Evolutionary conservation across 2,888 invertebrate species (phyloP).

Genomic region (Torymus texanus): DNA sequence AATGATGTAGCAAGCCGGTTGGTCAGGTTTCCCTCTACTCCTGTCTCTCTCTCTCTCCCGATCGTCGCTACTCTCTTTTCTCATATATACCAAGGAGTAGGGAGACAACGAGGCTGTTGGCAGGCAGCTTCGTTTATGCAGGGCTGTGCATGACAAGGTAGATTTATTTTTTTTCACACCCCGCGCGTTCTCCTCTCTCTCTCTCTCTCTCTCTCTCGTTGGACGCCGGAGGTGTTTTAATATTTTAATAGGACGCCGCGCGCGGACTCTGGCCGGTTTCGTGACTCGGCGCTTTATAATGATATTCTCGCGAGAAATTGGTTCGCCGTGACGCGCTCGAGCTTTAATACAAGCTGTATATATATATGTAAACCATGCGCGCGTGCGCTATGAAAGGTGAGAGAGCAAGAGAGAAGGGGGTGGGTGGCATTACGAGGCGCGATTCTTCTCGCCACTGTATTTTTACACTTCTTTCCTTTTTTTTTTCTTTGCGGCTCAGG

Average conservation of each 20-base stretch:
- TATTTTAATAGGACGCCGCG: constrained; percentile 74
- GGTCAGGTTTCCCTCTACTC: background rate
- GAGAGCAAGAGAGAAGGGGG: too few species aligned
- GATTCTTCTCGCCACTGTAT: constrained; percentile 35
- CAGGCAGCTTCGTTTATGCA: constrained; percentile 60
- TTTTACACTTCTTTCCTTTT: constrained; percentile 41
- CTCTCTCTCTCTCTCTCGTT: constrained; percentile 42
- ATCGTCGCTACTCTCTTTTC: constrained; percentile 8
- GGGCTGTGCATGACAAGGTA: constrained; percentile 74
- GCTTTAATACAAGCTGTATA: background rate
- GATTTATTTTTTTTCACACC: constrained; percentile 74
- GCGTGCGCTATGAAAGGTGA: constrained; percentile 30
- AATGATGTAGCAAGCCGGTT: constrained; percentile 2
- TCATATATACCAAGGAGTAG: constrained; percentile 40
- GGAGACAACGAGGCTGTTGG: constrained; percentile 62
- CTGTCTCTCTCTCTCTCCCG: background rate
- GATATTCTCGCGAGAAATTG: constrained; percentile 73
- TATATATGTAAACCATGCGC: background rate
- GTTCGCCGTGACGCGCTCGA: constrained; percentile 64
- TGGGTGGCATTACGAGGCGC: constrained; percentile 55
- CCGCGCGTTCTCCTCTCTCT: constrained; percentile 59
- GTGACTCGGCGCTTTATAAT: constrained; percentile 75
- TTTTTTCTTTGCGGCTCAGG: constrained; percentile 13
- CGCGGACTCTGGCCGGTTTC: constrained; percentile 72
- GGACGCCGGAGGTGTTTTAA: constrained; percentile 71